A percentile compares a stretch with the other conserved stretches of the same genome.
phyloP scores from a whole-genome alignment of 2,113 vertebrate genomes.

The Upupa epops region DNA sequence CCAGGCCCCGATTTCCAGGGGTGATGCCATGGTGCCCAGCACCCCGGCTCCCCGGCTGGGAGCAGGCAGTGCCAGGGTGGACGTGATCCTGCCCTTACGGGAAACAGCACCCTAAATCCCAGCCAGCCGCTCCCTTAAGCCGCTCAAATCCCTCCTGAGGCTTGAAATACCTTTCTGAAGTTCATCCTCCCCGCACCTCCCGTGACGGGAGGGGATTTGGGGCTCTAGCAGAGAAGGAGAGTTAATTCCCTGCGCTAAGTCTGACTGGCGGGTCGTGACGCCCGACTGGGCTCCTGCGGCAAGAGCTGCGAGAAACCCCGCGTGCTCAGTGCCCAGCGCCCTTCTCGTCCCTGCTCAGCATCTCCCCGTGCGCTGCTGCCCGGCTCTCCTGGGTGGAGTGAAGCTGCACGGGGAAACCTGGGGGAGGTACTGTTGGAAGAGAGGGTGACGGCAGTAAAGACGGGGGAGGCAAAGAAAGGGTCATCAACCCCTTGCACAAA shows the following conservation, averaged over 20 bases:
- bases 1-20: accelerated
- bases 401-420: accelerated
- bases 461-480: not conserved
- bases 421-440: too few relatives aligned
- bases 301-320: too few relatives aligned
- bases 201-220: accelerated
- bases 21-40: not conserved
- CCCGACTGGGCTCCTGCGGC: not conserved
- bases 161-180: not conserved
- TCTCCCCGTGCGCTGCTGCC: not conserved
- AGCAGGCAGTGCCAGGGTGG: too few relatives aligned
- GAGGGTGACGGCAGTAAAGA: not conserved
- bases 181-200: not conserved
- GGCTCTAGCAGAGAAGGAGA: accelerated
- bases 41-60: too few relatives aligned
- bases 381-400: not conserved
- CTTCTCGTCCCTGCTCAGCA: not conserved
- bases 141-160: not conserved
- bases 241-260: too few relatives aligned
- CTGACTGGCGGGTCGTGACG: not conserved
- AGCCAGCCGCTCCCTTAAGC: accelerated
- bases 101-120: accelerated
- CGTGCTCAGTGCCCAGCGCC: accelerated
- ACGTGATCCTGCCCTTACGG: not conserved
- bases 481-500: not conserved